Evolutionary conservation across 2,888 invertebrate genomes (phyloP).

Genomic region (Eudasyphora cyanicolor): DNA sequence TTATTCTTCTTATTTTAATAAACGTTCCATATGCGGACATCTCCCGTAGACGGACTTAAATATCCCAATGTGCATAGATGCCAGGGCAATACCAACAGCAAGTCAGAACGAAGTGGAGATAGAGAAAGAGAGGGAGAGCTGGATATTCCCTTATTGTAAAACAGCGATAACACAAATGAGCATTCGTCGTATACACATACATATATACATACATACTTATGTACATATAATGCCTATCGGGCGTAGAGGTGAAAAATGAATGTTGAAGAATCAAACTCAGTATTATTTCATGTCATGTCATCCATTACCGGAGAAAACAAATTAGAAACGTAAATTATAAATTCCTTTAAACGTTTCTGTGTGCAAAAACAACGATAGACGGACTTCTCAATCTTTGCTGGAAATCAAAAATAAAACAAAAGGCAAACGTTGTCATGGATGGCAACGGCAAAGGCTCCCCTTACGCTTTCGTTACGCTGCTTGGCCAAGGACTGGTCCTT

Average conservation of each 20-base stretch:
- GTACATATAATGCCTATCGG: slow-evolving; percentile 15
- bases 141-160: slow-evolving; percentile 39
- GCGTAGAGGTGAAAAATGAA: no score
- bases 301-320: slow-evolving; percentile 55
- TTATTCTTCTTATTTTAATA: no score
- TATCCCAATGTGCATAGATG: no score
- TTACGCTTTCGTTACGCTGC: background rate
- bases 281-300: slow-evolving; percentile 26
- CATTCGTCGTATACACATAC: slow-evolving; percentile 9
- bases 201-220: slow-evolving; percentile 23
- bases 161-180: slow-evolving; percentile 40
- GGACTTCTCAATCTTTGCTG: background rate
- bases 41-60: no score
- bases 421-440: background rate
- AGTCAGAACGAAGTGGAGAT: background rate
- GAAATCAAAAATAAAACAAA: background rate
- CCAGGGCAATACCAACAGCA: background rate
- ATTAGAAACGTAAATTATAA: slow-evolving; percentile 36
- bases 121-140: background rate
- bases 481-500: background rate
- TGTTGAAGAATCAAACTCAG: no score
- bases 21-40: no score
- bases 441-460: no score
- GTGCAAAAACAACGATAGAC: no score
- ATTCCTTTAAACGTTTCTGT: background rate